Conservation (phyloP, 2,113 vertebrate genomes). For the Climacteris rufus region DNA sequence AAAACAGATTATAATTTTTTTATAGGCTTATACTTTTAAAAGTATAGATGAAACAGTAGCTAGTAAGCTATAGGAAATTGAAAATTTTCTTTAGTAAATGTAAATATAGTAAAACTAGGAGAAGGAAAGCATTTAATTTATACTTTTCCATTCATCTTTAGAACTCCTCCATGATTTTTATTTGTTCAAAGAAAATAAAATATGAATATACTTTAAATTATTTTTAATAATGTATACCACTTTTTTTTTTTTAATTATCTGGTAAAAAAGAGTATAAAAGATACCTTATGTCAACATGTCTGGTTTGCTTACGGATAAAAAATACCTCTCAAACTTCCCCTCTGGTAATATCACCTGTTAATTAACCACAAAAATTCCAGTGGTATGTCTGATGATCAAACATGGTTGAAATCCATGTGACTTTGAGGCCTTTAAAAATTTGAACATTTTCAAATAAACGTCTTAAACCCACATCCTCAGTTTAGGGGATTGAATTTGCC, state of each 20-base stretch:
- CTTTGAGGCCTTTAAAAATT: not conserved
- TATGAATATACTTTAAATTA: not conserved
- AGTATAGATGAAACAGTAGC: not conserved
- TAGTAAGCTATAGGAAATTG: not conserved
- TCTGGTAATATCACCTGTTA: not conserved
- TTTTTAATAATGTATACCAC: not conserved
- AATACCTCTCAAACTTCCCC: not conserved
- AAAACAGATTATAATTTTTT: not conserved
- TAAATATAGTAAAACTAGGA: not conserved
- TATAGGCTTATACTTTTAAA: not conserved
- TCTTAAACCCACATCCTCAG: not conserved
- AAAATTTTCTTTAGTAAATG: not conserved
- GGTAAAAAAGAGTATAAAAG: not conserved
- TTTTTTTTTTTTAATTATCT: not conserved
- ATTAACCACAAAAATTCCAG: constrained; percentile 27
- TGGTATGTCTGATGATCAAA: not conserved
- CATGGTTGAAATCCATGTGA: not conserved
- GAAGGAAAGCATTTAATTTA: not conserved
- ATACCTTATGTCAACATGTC: not conserved
- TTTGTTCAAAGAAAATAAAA: not conserved
- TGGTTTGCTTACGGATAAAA: not conserved
- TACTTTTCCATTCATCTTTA: not conserved
- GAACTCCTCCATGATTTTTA: not conserved
- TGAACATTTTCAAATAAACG: constrained; percentile 13
- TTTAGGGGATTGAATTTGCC: not conserved